Evolutionary conservation across 2,797 vertebrate genomes (phyloP), one percentile per base, ranked within the genome.

Genomic region (Enteromius radiatus): DNA sequence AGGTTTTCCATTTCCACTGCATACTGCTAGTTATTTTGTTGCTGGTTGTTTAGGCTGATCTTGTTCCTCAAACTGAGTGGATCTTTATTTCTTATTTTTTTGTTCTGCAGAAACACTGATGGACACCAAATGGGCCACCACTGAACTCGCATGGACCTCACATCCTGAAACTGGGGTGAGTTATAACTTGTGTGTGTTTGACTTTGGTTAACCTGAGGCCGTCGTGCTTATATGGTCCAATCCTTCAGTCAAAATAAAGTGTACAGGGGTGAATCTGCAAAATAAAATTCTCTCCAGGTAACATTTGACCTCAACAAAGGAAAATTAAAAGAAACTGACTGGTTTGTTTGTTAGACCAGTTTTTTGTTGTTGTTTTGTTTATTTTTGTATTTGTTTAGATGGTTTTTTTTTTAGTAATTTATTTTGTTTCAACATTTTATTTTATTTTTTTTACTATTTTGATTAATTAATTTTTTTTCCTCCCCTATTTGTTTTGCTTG

Each of bases 101-200:
- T 84, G 90, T 84, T 92, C 52, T 91, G 84, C 92, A 99, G 98
- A 99, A 92, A 99, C 97, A 23, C 93, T 99, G 91, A 98, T 99
- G 97, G 97, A 99, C 94, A 98, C 97, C 0, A 98, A 97, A 89
- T 98, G 96, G 97, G 97, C 97, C 89, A 98, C 97, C 0, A 98
- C 98, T 61, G 98, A 99, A 91, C 91, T 99, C 91, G 97, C 96
- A 0, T 99, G 98, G 97, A 98, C 97, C 43, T 92, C 97, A 86
- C 97, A 99, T 92, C 98, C 98, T 0, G 98, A 99, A 89, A 97
- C 96, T 0, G 98, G 97, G 94, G 97, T 99, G 93, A 97, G 97
- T 93, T 82, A 70, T 45, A 54, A 47, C 75, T 63, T 67, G n/a
- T 67, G 17, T 43, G 28, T 77, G 26, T 69, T 68, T 76, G 26